These are phyloP conservation scores for Tetropium fuscum DNA, from an alignment of 2,888 invertebrate genomes.

Conservation along the genomic window DNA sequence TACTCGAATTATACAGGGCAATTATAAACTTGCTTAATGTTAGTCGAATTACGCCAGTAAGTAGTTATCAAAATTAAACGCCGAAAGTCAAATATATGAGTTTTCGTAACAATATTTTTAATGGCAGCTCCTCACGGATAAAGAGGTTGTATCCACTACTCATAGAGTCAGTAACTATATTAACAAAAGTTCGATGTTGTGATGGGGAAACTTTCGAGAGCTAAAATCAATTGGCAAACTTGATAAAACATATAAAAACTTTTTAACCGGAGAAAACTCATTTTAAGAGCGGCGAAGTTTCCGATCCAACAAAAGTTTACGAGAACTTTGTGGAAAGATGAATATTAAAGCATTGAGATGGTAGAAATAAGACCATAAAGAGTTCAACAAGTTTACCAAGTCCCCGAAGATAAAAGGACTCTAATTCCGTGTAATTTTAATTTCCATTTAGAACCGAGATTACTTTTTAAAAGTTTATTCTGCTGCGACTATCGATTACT, in stretches of 20 bases:
- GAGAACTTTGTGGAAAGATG: conserved; percentile 37
- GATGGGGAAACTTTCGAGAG: too few relatives aligned
- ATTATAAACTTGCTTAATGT: too few relatives aligned
- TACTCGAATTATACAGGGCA: too few relatives aligned
- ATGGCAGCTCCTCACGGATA: too few relatives aligned
- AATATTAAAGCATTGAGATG: conserved; percentile 42
- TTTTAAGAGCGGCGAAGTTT: conserved; percentile 47
- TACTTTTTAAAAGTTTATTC: conserved; percentile 18
- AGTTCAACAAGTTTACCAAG: conserved; percentile 39
- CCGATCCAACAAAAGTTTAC: conserved; percentile 31
- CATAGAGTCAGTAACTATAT: too few relatives aligned
- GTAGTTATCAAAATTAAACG: too few relatives aligned
- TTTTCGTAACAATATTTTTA: too few relatives aligned
- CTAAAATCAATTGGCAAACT: conserved; percentile 46
- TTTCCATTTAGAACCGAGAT: conserved; percentile 25
- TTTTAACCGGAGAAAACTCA: conserved; percentile 46
- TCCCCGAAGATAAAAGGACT: conserved; percentile 24
- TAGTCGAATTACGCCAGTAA: too few relatives aligned
- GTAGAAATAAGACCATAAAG: conserved; percentile 34
- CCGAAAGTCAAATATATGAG: too few relatives aligned
- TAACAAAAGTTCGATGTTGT: too few relatives aligned
- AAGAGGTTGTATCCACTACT: too few relatives aligned
- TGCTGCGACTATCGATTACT: conserved; percentile 9
- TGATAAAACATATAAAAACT: conserved; percentile 42
- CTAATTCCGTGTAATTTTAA: conserved; percentile 28